Evolutionary conservation across 2,797 vertebrate genomes (phyloP).

Genomic region (Decapterus maruadsi): DNA sequence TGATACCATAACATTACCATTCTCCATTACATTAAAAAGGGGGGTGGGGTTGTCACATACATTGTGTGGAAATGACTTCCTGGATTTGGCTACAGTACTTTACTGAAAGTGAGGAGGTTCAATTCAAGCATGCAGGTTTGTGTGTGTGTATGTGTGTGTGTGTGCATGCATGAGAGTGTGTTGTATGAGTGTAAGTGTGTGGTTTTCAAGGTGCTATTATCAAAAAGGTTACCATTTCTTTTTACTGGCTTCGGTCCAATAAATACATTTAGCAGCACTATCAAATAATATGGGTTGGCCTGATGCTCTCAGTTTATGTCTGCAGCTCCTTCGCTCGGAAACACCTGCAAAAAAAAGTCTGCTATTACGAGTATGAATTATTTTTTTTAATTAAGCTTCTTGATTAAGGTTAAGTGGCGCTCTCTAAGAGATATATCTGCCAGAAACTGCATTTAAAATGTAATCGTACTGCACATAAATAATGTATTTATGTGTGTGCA

Average conservation of each 20-base stretch:
- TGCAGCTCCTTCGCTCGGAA: conserved; percentile 52
- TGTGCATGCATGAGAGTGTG: conserved; percentile 29
- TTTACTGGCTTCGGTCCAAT: conserved; percentile 72
- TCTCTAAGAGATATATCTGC: conserved; percentile 39
- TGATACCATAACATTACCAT: conserved; percentile 69
- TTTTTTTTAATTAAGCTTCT: conserved; percentile 47
- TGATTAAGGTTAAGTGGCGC: conserved; percentile 45
- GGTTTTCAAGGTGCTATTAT: conserved; percentile 68
- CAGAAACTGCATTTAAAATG: conserved; percentile 38
- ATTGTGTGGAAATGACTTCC: conserved; percentile 52
- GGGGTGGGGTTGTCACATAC: conserved; percentile 38
- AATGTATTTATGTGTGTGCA: background rate
- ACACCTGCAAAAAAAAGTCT: conserved; percentile 52
- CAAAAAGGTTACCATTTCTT: conserved; percentile 62
- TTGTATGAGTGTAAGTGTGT: conserved; percentile 26
- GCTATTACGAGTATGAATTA: conserved; percentile 55
- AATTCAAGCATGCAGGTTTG: conserved; percentile 3
- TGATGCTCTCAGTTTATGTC: conserved; percentile 56
- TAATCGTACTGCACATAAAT: conserved; percentile 10
- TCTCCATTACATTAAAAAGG: conserved; percentile 61
- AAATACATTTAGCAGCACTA: conserved; percentile 75
- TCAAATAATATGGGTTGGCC: conserved; percentile 53
- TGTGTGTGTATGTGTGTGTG: conserved; percentile 27
- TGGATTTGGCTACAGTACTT: conserved; percentile 61
- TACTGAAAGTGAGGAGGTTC: conserved; percentile 49